Evolutionary conservation across 2,888 invertebrate species (phyloP), one percentile per base, ranked within the genome.

Genomic region (Margaritifera margaritifera): DNA sequence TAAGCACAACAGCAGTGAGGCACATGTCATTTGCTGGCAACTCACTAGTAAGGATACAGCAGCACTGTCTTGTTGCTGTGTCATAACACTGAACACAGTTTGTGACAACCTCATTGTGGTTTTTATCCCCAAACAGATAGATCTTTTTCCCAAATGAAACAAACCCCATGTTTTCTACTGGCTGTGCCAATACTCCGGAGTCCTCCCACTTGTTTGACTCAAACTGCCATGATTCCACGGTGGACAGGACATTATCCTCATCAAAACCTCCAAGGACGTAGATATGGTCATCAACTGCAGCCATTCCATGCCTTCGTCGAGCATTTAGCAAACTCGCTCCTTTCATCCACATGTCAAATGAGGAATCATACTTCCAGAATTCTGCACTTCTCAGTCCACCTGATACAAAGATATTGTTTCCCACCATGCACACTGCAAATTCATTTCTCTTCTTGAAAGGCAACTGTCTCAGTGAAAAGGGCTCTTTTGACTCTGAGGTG

Each of bases 151-250:
- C 83, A 69, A 77, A 82, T 2, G 85, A 79, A 8, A 83, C 82
- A 74, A 80, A 86, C 4, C 86, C 86, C 86, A 86, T 86, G 69
- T 86, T 86, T 72, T 86, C 86, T n/a, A 86, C 85, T 15, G 85
- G 82, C 24, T 79, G 80, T 57, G 76, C 75, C n/a, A 86, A 76
- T 54, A 65, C 71, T 15, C 83, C 84, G 24, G 77, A 80, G 15
- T 82, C 80, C 54, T 79, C 80, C 86, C 86, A 86, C 50, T 80
- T 78, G 68, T 84, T 84, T 1, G 77, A 74, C 31, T 82, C 81
- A 18, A 75, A 72, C 53, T 82, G 81, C 85, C 86, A 86, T 69
- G 77, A 82, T 70, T 86, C 86, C 22, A 86, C 81, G 4, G 85
- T 83, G 31, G 78, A 78, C 56, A 86, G 72, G 1, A 86, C 86